Percentiles rank a stretch among this genome's conserved stretches.
These are phyloP conservation scores for Vidua macroura DNA, from an alignment of 2,113 vertebrate species.

Conservation along the genomic window DNA sequence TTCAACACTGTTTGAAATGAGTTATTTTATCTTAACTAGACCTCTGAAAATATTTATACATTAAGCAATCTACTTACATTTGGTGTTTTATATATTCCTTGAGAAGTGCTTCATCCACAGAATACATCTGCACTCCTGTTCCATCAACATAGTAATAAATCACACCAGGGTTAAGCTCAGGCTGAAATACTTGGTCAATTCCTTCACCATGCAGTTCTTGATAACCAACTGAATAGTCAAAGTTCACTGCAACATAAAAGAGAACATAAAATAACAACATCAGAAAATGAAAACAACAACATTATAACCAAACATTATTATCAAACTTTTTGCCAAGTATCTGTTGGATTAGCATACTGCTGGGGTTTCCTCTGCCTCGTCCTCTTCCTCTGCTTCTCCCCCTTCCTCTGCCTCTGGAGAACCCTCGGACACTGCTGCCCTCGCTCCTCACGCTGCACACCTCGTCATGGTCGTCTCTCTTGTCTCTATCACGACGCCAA, in stretches of 20 bases:
- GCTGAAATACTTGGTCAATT: slow-evolving; percentile 65
- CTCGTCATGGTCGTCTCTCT: slow-evolving; percentile 83
- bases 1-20: background rate
- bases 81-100: slow-evolving; percentile 96
- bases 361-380: slow-evolving; percentile 83
- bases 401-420: slow-evolving; percentile 79
- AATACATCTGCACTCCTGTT: slow-evolving; percentile 88
- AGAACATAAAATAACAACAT: background rate
- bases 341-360: slow-evolving; percentile 67
- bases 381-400: slow-evolving; percentile 85
- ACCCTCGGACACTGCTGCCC: slow-evolving; percentile 65
- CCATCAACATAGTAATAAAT: slow-evolving; percentile 94
- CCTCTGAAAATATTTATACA: background rate
- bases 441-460: slow-evolving; percentile 83
- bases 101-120: slow-evolving; percentile 89
- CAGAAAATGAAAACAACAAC: background rate
- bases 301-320: background rate
- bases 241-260: slow-evolving; percentile 77
- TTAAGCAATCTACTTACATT: slow-evolving; percentile 82
- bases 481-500: slow-evolving; percentile 83
- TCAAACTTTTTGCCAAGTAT: background rate
- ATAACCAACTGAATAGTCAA: slow-evolving; percentile 82
- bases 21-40: background rate
- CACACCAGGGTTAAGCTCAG: slow-evolving; percentile 82
- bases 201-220: slow-evolving; percentile 79